Conservation (phyloP, 1,140 invertebrate species). For the Saxidomus purpurata region DNA sequence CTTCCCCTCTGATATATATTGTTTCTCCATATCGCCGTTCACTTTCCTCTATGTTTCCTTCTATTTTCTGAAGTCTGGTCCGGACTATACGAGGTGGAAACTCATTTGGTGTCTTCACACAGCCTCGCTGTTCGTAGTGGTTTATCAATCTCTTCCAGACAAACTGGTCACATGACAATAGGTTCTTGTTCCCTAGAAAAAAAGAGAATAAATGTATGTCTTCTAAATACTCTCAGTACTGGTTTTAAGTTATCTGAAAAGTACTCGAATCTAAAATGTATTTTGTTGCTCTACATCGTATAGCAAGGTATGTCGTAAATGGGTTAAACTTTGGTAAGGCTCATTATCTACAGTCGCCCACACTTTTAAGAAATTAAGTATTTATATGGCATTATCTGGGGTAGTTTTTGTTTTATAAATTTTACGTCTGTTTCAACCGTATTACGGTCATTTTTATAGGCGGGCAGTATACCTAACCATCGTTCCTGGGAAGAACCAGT, state of each 20-base stretch:
- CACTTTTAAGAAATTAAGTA: too few relatives aligned
- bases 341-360: too few relatives aligned
- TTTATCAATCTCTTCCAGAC: constrained; percentile 63
- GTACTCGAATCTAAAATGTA: not conserved
- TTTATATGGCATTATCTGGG: too few relatives aligned
- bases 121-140: constrained; percentile 56
- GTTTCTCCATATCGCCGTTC: not conserved
- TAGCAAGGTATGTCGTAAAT: too few relatives aligned
- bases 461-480: too few relatives aligned
- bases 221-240: not conserved
- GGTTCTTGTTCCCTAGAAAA: constrained; percentile 69
- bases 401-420: too few relatives aligned
- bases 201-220: not conserved
- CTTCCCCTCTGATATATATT: not conserved
- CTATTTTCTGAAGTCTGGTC: constrained; percentile 21
- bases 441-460: too few relatives aligned
- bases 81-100: constrained; percentile 14
- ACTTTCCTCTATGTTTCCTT: not conserved
- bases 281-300: too few relatives aligned
- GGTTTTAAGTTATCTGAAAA: not conserved
- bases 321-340: too few relatives aligned
- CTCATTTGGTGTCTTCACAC: constrained; percentile 61
- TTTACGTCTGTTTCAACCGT: too few relatives aligned
- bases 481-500: too few relatives aligned
- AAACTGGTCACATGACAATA: constrained; percentile 64